Base-by-base conservation (phyloP, 2,797 vertebrate genomes). In the Hemibagrus guttatus region DNA sequence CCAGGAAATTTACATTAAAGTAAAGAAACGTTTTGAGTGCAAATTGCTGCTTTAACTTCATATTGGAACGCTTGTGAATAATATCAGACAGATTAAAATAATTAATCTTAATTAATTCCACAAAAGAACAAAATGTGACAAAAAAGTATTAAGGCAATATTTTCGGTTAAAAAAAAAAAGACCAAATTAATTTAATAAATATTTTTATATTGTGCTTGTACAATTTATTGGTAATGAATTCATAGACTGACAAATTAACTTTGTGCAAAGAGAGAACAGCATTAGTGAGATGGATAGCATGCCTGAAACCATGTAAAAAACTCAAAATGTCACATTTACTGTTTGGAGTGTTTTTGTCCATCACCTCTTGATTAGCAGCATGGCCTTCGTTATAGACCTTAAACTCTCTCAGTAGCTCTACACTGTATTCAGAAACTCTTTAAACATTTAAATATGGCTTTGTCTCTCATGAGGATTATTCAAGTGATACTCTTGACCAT, bases 131-230 rank as follows among this genome's bases (percentile, higher is more conserved):
- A 31, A 66, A 71, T 85, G 46, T 35, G 84, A 74, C 17, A 54
- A 84, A 83, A n/a, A 86, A 86, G 75, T 49, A 66, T 81, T 90
- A 91, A 91, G 90, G 89, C 89, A 91, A 84, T 82, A 85, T 84
- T 89, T 88, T 83, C 74, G 66, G 81, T 66, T n/a, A 79, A 83
- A 89, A 84, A 79, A 79, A 79, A 76, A 81, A 79, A 71, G 63
- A 39, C 82, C 59, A n/a, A 66, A 78, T 80, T 66, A n/a, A 84
- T 78, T 71, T 64, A 71, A 69, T 88, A 85, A 89, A 90, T 85
- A 83, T 54, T 72, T 89, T 54, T 78, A 81, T 78, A 23, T 68
- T 87, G 76, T 81, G 86, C 46, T 90, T 64, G 42, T 42, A 87
- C 42, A 81, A 35, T 76, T 75, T 61, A 54, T 68, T 68, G 19